Evolutionary conservation across 2,113 vertebrate species (phyloP).

Genomic region (Delphinus delphis): DNA sequence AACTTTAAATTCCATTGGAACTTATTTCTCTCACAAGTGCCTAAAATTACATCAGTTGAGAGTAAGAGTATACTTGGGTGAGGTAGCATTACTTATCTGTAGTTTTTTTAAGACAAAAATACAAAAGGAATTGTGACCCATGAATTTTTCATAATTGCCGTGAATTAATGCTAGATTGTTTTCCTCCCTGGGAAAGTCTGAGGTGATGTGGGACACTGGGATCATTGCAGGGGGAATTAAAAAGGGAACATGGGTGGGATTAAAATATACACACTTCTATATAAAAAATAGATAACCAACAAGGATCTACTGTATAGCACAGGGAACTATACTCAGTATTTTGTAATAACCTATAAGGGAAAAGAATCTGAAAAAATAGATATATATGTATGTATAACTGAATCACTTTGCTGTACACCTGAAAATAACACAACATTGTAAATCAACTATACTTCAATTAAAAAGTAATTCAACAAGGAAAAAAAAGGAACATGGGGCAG

Average conservation of each 20-base stretch:
- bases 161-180: conserved; percentile 10
- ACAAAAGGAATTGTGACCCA: neutral
- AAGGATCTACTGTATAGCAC: neutral
- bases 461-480: neutral
- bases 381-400: neutral
- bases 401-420: neutral
- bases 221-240: neutral
- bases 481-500: neutral
- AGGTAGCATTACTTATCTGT: neutral
- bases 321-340: neutral
- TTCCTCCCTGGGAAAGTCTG: neutral
- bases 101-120: conserved; percentile 17
- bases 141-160: conserved; percentile 14
- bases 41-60: neutral
- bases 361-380: neutral
- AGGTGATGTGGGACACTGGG: neutral
- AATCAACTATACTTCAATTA: neutral
- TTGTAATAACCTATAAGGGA: neutral
- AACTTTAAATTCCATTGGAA: neutral
- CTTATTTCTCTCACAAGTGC: neutral
- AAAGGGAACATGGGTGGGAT: neutral
- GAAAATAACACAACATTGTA: neutral
- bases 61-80: neutral
- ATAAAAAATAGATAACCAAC: neutral
- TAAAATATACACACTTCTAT: neutral